Base-by-base conservation (phyloP, 2,888 invertebrate species). In the Lagria hirta region DNA sequence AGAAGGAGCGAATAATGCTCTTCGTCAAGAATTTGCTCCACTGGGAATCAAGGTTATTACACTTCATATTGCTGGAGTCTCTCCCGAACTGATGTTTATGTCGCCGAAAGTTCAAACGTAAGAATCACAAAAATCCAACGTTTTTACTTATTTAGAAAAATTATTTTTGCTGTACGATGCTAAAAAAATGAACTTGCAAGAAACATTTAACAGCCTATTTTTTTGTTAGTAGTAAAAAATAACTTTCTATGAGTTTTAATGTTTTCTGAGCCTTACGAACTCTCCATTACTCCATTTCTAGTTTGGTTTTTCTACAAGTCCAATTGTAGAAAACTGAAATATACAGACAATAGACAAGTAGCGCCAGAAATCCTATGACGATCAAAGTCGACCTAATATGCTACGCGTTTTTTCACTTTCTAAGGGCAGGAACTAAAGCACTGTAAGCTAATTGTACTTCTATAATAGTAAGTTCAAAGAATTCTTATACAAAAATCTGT, bases 1-100 rank as follows among this genome's bases (percentile, higher is more conserved):
- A 8, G 86, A 87, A 72, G 88, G 88, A 40, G 88, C 87, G 3
- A 86, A 86, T 46, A 80, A 82, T 17, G 86, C 87, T 3, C 69
- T 89, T 48, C 75, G 86, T 17, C 75, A 81, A 24, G 83, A 86
- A 54, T 71, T 88, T 49, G 79, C 80, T 37, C 80, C 84, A 2
- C 78, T 82, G 47, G 82, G 85, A 6, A 79, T 90, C 42, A 82
- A 81, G 62, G 88, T 90, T 17, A 78, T 89, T 24, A 77, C 87
- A 43, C 73, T 90, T 48, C 85, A 88, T 65, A 85, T 88, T 4
- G 80, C 82, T 3, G 82, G 82, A 43, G 70, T 84, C 41, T 73
- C 80, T 28, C 80, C 82, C 1, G 79, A 81, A 30, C 78, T 81
- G 37, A 74, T 87, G 40, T 85, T 81, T 67, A 78, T 80, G 29